These are phyloP conservation scores for Mus caroli DNA, from an alignment of 2,797 vertebrate genomes.

Conservation along the genomic window DNA sequence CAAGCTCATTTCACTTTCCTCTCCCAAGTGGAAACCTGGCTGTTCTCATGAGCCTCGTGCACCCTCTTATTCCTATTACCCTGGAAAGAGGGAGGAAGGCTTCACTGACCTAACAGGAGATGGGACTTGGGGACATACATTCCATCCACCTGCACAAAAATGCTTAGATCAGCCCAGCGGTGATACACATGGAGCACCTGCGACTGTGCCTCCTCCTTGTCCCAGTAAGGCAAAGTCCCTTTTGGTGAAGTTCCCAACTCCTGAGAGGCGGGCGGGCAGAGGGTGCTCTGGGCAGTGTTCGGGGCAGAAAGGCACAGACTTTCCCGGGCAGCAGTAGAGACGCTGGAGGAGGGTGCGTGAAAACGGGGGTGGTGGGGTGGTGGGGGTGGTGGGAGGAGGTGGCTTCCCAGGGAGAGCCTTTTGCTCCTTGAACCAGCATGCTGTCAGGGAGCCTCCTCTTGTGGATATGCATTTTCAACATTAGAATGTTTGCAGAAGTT, in stretches of 20 bases:
- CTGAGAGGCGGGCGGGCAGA: constrained; percentile 79
- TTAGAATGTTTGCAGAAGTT: background rate
- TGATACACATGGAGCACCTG: constrained; percentile 64
- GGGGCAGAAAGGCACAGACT: constrained; percentile 86
- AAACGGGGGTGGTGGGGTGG: background rate
- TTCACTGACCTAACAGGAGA: background rate
- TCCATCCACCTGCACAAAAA: background rate
- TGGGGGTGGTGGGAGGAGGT: background rate
- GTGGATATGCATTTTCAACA: constrained; percentile 29
- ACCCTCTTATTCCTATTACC: background rate
- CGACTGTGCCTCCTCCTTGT: constrained; percentile 71
- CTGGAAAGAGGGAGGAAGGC: background rate
- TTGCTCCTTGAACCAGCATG: constrained; percentile 33
- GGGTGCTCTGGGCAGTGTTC: constrained; percentile 86
- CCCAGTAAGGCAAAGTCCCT: constrained; percentile 81
- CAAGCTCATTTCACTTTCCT: constrained; percentile 28
- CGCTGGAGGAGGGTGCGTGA: background rate
- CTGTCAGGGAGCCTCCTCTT: background rate
- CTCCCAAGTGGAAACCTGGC: constrained; percentile 73
- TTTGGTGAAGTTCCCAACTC: constrained; percentile 80
- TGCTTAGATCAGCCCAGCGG: background rate
- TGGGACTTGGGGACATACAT: background rate
- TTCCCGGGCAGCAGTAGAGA: constrained; percentile 62
- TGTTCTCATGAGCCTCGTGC: constrained; percentile 75
- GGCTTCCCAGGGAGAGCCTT: background rate